Conservation (phyloP, 2,888 invertebrate genomes). For the Ctena decussata region DNA sequence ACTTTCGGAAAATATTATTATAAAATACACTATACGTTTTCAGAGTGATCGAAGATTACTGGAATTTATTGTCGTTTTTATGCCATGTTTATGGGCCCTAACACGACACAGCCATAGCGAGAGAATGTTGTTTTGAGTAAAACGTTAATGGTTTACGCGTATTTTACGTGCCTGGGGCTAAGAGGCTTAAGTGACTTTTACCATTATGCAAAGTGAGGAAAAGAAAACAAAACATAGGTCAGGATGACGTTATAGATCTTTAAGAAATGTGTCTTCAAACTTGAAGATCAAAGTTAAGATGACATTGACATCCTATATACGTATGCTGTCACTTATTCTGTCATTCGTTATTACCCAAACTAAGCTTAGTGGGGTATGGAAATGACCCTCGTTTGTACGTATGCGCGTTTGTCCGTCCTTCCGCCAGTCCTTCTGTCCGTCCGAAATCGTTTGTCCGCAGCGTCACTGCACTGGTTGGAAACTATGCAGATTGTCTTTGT, state of each 20-base stretch:
- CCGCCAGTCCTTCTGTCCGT: too few relatives aligned
- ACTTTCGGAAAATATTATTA: slow-evolving; percentile 65
- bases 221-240: not conserved
- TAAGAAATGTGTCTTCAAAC: not conserved
- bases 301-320: too few relatives aligned
- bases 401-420: too few relatives aligned
- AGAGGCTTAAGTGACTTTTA: slow-evolving; percentile 5
- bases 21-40: slow-evolving; percentile 58
- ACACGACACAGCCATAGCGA: not conserved
- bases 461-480: too few relatives aligned
- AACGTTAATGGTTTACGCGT: slow-evolving; percentile 10
- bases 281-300: too few relatives aligned
- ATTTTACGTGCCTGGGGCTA: not conserved
- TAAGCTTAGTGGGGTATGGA: too few relatives aligned
- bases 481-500: too few relatives aligned
- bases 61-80: slow-evolving; percentile 16
- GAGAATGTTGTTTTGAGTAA: not conserved
- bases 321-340: too few relatives aligned
- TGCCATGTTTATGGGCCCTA: slow-evolving; percentile 42
- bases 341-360: too few relatives aligned
- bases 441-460: too few relatives aligned
- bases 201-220: not conserved
- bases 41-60: slow-evolving; percentile 55
- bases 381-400: too few relatives aligned
- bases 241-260: not conserved